phyloP scores from a whole-genome alignment of 2,888 invertebrate species.

The Orthosia gothica region DNA sequence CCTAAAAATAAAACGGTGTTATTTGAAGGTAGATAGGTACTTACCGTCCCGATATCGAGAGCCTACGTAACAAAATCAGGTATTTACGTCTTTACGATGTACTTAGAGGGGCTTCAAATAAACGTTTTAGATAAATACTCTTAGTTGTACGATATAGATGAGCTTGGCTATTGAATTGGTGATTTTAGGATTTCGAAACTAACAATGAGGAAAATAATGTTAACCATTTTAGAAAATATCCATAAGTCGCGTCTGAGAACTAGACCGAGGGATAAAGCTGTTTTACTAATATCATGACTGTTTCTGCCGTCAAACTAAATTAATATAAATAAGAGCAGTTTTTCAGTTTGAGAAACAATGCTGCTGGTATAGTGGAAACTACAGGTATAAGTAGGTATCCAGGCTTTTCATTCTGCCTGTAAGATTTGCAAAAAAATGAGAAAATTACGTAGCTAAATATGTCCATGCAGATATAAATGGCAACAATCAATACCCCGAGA shows the following conservation, averaged over 20 bases:
- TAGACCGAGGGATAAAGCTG: neutral
- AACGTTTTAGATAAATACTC: constrained; percentile 24
- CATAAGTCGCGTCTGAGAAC: neutral
- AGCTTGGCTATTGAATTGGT: constrained; percentile 14
- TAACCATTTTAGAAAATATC: neutral
- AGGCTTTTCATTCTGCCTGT: too few species aligned
- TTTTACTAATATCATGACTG: neutral
- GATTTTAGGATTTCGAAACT: constrained; percentile 15
- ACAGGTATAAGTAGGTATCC: too few species aligned
- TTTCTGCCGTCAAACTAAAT: neutral
- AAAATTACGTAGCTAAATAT: too few species aligned
- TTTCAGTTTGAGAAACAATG: too few species aligned
- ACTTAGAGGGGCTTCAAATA: constrained; percentile 24
- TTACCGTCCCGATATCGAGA: constrained; percentile 14
- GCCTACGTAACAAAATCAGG: constrained; percentile 41
- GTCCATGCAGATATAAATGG: too few species aligned
- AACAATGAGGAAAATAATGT: neutral
- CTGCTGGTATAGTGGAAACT: too few species aligned
- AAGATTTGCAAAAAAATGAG: too few species aligned
- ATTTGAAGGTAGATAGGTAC: constrained; percentile 5
- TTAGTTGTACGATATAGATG: constrained; percentile 13
- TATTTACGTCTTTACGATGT: constrained; percentile 32
- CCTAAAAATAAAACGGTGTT: constrained; percentile 13
- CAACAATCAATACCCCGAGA: too few species aligned
- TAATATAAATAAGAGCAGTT: too few species aligned